Conservation (phyloP, 2,888 invertebrate species). For the Julus scandinavius region DNA sequence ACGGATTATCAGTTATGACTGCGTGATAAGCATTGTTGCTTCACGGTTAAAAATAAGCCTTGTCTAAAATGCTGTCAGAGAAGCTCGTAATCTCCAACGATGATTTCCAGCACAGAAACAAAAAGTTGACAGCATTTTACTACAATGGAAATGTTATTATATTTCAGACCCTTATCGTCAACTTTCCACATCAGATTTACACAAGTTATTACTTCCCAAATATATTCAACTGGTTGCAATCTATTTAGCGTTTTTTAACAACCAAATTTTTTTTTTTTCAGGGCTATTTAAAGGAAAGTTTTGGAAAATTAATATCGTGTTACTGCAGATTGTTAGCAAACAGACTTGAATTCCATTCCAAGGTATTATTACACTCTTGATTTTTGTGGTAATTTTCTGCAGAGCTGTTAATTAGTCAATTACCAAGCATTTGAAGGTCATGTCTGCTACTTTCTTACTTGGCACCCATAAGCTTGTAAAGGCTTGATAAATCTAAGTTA, state of each 20-base stretch:
- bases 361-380: slow-evolving; percentile 66
- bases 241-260: slow-evolving; percentile 17
- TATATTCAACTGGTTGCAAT: not conserved
- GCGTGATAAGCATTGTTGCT: not conserved
- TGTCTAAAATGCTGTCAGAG: not conserved
- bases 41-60: not conserved
- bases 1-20: not conserved
- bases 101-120: not conserved
- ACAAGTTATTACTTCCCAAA: not conserved
- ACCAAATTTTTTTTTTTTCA: slow-evolving; percentile 63
- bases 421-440: not conserved
- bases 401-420: not conserved
- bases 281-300: slow-evolving; percentile 93
- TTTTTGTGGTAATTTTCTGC: not conserved
- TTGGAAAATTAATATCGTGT: slow-evolving; percentile 88
- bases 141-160: not conserved
- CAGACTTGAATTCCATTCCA: slow-evolving; percentile 93
- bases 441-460: not conserved
- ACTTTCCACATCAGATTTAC: not conserved
- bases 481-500: not conserved
- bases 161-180: not conserved
- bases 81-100: not conserved
- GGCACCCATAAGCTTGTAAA: not conserved
- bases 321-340: slow-evolving; percentile 88
- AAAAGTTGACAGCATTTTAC: not conserved